Conservation (phyloP, 1,140 invertebrate species). For the Octopus bimaculoides region DNA sequence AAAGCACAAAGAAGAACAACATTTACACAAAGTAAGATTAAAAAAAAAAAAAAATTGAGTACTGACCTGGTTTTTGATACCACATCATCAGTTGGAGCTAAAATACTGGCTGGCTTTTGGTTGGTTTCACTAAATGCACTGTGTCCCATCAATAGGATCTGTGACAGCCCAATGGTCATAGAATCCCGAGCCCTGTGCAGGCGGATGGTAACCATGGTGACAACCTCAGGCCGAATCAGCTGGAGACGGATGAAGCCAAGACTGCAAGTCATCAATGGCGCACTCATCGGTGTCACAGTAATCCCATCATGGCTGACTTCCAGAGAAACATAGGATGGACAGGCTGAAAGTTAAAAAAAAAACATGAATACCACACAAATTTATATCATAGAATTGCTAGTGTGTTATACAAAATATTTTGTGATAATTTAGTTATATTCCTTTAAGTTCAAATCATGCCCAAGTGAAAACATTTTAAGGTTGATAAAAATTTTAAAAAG, state of each 20-base stretch:
- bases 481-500: no score
- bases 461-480: no score
- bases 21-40: no score
- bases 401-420: no score
- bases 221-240: conserved; percentile 77
- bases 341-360: conserved; percentile 62
- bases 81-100: conserved; percentile 49
- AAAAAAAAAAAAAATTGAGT: not conserved
- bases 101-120: conserved; percentile 52
- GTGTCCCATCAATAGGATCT: conserved; percentile 79
- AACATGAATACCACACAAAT: no score
- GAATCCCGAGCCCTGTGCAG: conserved; percentile 83
- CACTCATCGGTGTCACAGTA: conserved; percentile 66
- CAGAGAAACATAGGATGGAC: conserved; percentile 83
- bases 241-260: conserved; percentile 81
- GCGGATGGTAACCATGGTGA: conserved; percentile 62
- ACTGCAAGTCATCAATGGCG: conserved; percentile 76
- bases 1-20: not conserved
- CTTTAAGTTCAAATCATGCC: no score
- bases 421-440: no score
- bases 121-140: conserved; percentile 69
- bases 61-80: conserved; percentile 46
- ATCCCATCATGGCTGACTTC: conserved; percentile 68
- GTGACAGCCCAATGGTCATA: conserved; percentile 81
- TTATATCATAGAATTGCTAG: no score